Evolutionary conservation across 2,113 vertebrate genomes (phyloP), one percentile per base, ranked within the genome.

Genomic region (Potamarius usumacintae): DNA sequence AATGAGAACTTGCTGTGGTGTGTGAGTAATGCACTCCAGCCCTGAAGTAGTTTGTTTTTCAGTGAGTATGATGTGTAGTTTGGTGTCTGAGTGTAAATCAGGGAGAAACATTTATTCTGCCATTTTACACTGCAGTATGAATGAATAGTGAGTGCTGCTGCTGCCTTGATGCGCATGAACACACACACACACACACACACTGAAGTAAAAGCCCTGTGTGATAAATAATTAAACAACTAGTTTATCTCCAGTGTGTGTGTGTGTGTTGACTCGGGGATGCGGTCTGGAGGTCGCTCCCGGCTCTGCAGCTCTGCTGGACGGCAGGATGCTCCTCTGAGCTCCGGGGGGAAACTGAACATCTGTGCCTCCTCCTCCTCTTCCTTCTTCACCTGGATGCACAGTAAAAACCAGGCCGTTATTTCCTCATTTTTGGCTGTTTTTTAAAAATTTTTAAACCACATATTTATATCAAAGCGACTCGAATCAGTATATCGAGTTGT

Each of bases 381-480:
- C 92, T n/a, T n/a, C n/a, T n/a, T n/a, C n/a, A n/a, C n/a, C n/a
- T 94, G 94, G 93, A 94, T 93, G 91, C 93, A 88, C 91, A 91
- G 88, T 76, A 50, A 42, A 81, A 89, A 82, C 86, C 82, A 91
- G 92, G 93, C 93, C 92, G 92, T 53, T 50, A 69, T 69, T 93
- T 34, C 72, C n/a, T 83, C 88, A n/a, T 72, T 57, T 50, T 65
- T 30, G 4, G 18, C 25, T 77, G 0, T 76, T 42, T 69, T 50
- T 42, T 0, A 42, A 42, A 42, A 42, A 42, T 4, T 0, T 4
- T 42, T 42, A 42, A 42, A 14, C 25, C 55, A 60, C 55, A n/a
- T 1, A 50, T 74, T 22, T 34, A n/a, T 12, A 55, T 17, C 53
- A 48, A 0, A 50, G 57, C 42, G 55, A 53, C 48, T 53, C 48